phyloP scores from a whole-genome alignment of 1,140 invertebrate species.

The Bombus turneri region DNA sequence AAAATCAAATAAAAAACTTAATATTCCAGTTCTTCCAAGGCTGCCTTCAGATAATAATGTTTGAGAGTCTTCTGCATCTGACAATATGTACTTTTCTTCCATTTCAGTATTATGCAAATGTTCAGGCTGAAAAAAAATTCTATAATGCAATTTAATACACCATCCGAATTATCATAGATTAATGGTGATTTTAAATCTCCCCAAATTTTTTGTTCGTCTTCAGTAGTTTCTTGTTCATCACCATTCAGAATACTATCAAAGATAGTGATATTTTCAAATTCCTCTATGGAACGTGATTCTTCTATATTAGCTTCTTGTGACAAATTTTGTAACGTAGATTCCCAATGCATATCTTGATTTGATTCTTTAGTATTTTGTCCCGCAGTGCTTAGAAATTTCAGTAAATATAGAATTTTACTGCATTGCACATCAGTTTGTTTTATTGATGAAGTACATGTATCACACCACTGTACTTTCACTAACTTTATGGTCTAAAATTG shows the following conservation, averaged over 20 bases:
- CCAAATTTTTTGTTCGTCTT: constrained; percentile 54
- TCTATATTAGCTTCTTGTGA: constrained; percentile 16
- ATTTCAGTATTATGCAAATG: constrained; percentile 52
- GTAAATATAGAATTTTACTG: constrained; percentile 23
- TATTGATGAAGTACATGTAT: constrained; percentile 11
- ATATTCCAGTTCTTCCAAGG: constrained; percentile 40
- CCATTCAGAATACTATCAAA: constrained; percentile 57
- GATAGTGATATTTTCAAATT: constrained; percentile 63
- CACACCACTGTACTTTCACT: constrained; percentile 52
- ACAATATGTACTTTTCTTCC: constrained; percentile 39
- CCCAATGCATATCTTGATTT: neutral
- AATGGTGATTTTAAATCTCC: constrained; percentile 46
- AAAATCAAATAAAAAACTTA: constrained; percentile 60
- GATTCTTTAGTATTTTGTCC: constrained; percentile 33
- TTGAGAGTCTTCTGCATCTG: constrained; percentile 14
- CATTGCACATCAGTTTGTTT: constrained; percentile 44
- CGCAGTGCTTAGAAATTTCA: constrained; percentile 38
- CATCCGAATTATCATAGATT: constrained; percentile 54
- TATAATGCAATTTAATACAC: constrained; percentile 42
- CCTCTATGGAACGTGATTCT: constrained; percentile 36
- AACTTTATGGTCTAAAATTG: constrained; percentile 54
- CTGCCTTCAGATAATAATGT: constrained; percentile 43
- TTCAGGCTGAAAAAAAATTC: constrained; percentile 52
- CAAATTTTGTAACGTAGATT: neutral
- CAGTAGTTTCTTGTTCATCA: constrained; percentile 50